phyloP scores from a whole-genome alignment of 1,140 invertebrate species.

The Pissodes strobi region DNA sequence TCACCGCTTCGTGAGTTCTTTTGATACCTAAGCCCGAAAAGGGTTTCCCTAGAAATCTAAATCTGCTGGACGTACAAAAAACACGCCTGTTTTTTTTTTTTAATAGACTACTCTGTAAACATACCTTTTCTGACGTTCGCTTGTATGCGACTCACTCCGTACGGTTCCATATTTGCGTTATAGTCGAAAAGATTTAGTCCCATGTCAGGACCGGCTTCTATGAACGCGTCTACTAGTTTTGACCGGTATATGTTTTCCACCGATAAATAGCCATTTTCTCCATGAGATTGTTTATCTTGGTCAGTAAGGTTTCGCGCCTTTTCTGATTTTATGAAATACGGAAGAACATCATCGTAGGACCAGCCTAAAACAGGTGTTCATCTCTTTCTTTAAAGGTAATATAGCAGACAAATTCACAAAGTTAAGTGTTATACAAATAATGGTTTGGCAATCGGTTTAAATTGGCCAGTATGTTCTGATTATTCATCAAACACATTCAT shows the following conservation, averaged over 20 bases:
- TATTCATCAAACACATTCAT: too few relatives aligned
- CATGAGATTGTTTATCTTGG: conserved; percentile 36
- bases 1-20: too few relatives aligned
- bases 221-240: conserved; percentile 59
- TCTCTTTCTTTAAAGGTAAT: conserved; percentile 40
- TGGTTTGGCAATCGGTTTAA: not conserved
- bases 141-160: conserved; percentile 39
- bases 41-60: too few relatives aligned
- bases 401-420: too few relatives aligned
- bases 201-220: conserved; percentile 64
- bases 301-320: conserved; percentile 58
- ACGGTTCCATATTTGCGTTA: conserved; percentile 60
- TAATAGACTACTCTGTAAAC: too few relatives aligned
- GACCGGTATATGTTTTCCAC: conserved; percentile 63
- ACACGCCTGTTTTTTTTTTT: too few relatives aligned
- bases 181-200: conserved; percentile 57
- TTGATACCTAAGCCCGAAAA: too few relatives aligned
- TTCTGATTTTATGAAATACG: conserved; percentile 59
- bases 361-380: conserved; percentile 54
- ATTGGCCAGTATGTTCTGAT: too few relatives aligned
- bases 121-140: conserved; percentile 1
- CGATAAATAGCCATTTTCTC: conserved; percentile 59
- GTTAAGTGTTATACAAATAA: not conserved
- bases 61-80: too few relatives aligned
- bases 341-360: conserved; percentile 57